Conservation (phyloP, 2,797 vertebrate genomes). For the Geotrypetes seraphini region DNA sequence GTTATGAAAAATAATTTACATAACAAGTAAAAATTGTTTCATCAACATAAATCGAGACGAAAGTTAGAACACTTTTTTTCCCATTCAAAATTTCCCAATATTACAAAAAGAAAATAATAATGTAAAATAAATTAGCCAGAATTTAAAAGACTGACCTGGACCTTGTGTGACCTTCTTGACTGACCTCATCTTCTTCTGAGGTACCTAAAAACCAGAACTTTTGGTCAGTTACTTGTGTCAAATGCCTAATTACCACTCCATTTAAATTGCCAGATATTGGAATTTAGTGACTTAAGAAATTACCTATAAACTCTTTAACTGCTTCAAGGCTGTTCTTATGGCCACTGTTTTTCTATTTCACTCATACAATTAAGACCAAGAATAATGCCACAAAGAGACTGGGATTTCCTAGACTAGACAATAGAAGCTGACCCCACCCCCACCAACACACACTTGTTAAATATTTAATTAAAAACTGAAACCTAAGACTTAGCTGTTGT, state of each 20-base stretch:
- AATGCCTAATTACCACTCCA: slow-evolving; percentile 18
- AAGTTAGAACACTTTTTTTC: no score
- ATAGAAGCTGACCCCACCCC: slow-evolving; percentile 55
- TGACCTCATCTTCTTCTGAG: slow-evolving; percentile 67
- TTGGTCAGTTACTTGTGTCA: slow-evolving; percentile 49
- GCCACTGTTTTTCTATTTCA: neutral
- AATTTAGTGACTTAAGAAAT: slow-evolving; percentile 45
- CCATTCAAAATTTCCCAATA: no score
- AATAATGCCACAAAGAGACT: slow-evolving; percentile 19
- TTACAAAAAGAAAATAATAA: no score
- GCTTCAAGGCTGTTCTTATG: slow-evolving; percentile 31
- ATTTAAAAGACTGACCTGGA: slow-evolving; percentile 62
- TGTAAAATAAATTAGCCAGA: no score
- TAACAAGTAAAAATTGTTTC: no score
- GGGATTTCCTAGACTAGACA: slow-evolving; percentile 38
- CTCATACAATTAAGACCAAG: slow-evolving; percentile 1
- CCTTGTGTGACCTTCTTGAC: slow-evolving; percentile 56
- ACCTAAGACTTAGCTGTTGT: slow-evolving; percentile 44
- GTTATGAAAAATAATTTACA: no score
- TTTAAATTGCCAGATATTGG: slow-evolving; percentile 48
- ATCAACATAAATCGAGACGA: no score
- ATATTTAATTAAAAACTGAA: slow-evolving; percentile 74
- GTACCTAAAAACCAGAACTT: slow-evolving; percentile 63
- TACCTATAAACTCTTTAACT: slow-evolving; percentile 38
- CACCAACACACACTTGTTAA: no score